Evolutionary conservation across 2,888 invertebrate species (phyloP).

Genomic region (Cremastinae sp.): DNA sequence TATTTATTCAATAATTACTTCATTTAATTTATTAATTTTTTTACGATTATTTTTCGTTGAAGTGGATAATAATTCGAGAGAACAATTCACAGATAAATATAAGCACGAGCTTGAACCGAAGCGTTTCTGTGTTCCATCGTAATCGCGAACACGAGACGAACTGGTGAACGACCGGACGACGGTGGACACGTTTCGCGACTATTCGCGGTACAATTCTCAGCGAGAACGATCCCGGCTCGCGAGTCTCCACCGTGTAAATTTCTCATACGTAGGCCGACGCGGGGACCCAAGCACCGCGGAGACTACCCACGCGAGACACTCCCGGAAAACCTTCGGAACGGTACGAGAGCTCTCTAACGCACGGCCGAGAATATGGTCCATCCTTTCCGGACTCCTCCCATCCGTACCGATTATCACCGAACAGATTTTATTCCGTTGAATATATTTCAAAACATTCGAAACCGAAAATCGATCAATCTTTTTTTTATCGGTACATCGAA

Average conservation of each 20-base stretch:
- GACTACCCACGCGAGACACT: conserved; percentile 60
- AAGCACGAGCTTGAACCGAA: background rate
- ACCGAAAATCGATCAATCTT: too few relatives aligned
- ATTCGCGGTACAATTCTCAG: conserved; percentile 53
- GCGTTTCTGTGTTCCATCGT: conserved; percentile 25
- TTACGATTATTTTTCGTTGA: background rate
- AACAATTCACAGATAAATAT: conserved; percentile 20
- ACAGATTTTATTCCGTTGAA: background rate
- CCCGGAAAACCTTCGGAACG: conserved; percentile 49
- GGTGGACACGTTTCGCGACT: conserved; percentile 57
- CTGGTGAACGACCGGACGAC: conserved; percentile 56
- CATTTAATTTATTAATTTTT: background rate
- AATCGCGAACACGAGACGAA: conserved; percentile 56
- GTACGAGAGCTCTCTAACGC: conserved; percentile 27
- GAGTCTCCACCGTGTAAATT: conserved; percentile 24
- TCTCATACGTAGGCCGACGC: conserved; percentile 49
- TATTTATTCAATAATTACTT: background rate
- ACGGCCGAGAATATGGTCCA: conserved; percentile 10
- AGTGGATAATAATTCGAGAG: background rate
- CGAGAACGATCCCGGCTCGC: conserved; percentile 34
- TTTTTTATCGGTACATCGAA: too few relatives aligned
- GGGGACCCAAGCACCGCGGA: conserved; percentile 41
- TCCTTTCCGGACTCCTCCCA: conserved; percentile 17
- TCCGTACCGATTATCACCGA: background rate
- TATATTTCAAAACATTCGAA: too few relatives aligned